Evolutionary conservation across 2,888 invertebrate genomes (phyloP).

Genomic region (Alloplasta piceator): DNA sequence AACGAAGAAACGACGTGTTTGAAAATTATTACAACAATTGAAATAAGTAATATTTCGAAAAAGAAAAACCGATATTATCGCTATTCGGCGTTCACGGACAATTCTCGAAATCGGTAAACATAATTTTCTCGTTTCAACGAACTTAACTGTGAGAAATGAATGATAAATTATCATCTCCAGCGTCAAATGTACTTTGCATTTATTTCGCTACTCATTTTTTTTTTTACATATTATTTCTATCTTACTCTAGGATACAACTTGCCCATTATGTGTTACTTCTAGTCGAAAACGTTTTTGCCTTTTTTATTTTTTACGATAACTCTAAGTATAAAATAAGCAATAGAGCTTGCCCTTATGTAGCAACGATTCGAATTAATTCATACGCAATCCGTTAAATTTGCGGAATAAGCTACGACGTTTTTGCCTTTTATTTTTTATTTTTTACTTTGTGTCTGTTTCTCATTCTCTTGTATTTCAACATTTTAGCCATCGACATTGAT

Average conservation of each 20-base stretch:
- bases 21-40: constrained; percentile 66
- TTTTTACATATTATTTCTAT: constrained; percentile 81
- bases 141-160: constrained; percentile 44
- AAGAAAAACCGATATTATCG: no score
- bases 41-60: no score
- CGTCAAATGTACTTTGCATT: constrained; percentile 82
- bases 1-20: constrained; percentile 55
- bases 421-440: constrained; percentile 19
- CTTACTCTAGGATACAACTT: constrained; percentile 82
- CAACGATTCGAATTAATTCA: constrained; percentile 80
- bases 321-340: constrained; percentile 83
- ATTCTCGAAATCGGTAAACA: no score
- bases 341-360: constrained; percentile 82
- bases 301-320: constrained; percentile 69
- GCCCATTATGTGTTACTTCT: constrained; percentile 81
- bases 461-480: neutral
- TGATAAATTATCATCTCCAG: constrained; percentile 69
- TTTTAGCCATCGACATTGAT: constrained; percentile 13
- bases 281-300: constrained; percentile 73
- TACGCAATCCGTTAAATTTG: constrained; percentile 72
- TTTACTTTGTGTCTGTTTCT: constrained; percentile 15
- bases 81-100: no score
- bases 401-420: constrained; percentile 55
- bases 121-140: no score
- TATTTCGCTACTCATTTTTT: constrained; percentile 80